phyloP scores from a whole-genome alignment of 2,113 vertebrate genomes.

The Orthonyx spaldingii region DNA sequence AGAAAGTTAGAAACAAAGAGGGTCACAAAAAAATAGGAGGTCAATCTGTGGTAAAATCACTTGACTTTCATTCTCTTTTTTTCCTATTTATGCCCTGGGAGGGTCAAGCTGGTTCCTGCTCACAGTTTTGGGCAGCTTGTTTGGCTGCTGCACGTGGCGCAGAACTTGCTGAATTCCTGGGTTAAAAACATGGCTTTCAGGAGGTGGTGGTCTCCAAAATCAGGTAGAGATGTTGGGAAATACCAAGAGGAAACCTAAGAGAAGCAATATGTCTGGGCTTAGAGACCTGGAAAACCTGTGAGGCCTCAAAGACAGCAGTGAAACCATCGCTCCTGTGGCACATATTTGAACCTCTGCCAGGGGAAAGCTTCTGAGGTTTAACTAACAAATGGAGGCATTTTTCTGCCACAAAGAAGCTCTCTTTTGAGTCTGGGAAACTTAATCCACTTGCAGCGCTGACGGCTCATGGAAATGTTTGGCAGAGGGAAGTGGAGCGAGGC shows the following conservation, averaged over 20 bases:
- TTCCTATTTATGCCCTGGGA: neutral
- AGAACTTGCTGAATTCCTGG: neutral
- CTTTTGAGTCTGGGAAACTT: neutral
- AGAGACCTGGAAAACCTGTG: neutral
- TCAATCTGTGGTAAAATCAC: neutral
- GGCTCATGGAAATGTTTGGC: neutral
- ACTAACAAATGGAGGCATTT: neutral
- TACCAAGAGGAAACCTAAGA: neutral
- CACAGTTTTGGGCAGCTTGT: neutral
- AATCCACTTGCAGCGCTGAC: neutral
- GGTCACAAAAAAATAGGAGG: neutral
- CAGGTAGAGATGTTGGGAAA: neutral
- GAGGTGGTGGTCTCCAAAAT: neutral
- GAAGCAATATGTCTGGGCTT: neutral
- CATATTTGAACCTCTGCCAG: conserved; percentile 37
- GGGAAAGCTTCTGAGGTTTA: conserved; percentile 13
- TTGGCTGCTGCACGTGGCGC: rapidly evolving
- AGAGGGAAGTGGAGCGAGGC: neutral
- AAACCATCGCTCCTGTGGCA: neutral
- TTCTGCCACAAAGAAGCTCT: conserved; percentile 2
- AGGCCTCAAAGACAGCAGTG: neutral
- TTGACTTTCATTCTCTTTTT: neutral
- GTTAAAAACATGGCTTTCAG: neutral
- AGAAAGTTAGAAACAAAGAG: neutral
- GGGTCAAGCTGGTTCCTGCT: neutral